These are phyloP conservation scores for Urocyon cinereoargenteus DNA, from an alignment of 2,797 vertebrate genomes.

Conservation along the genomic window DNA sequence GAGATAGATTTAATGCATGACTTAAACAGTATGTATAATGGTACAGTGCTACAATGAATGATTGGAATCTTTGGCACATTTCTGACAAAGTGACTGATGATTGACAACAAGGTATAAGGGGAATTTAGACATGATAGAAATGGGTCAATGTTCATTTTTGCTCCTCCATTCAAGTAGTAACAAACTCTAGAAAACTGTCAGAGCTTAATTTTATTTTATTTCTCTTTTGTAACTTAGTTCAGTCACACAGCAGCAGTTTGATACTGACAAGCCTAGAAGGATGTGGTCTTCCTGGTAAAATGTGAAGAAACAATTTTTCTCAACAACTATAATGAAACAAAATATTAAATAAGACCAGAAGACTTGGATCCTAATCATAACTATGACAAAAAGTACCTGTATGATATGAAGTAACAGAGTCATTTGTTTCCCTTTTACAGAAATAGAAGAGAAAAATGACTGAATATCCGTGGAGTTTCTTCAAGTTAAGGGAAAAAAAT, in stretches of 20 bases:
- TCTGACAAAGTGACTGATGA: conserved; percentile 1
- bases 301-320: background rate
- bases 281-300: background rate
- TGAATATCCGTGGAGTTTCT: background rate
- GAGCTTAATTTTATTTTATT: conserved; percentile 3
- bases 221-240: background rate
- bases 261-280: background rate
- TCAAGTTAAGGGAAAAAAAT: background rate
- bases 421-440: background rate
- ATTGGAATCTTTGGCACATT: background rate
- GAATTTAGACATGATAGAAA: background rate
- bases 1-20: conserved; percentile 39
- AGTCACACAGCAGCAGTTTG: background rate
- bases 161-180: conserved; percentile 13
- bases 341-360: background rate
- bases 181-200: background rate
- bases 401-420: background rate
- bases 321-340: background rate
- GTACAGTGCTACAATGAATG: background rate
- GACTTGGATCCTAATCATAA: background rate
- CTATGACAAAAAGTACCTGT: background rate
- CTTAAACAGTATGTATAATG: background rate
- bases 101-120: background rate
- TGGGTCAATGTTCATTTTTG: background rate
- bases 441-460: background rate